phyloP scores from a whole-genome alignment of 2,797 vertebrate species.

The Anguilla megastoma region DNA sequence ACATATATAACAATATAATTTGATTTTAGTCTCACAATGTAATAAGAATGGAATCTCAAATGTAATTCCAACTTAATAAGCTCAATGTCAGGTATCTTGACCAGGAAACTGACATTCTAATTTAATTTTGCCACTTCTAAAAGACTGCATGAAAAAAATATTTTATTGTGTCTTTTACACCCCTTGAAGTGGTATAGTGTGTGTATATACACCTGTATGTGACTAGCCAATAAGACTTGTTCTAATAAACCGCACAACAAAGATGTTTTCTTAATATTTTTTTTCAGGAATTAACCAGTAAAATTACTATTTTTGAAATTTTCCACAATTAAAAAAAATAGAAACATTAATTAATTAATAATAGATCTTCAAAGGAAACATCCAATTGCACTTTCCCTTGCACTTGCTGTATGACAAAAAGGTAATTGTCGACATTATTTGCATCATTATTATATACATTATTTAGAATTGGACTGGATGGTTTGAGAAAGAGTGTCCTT shows the following conservation, averaged over 20 bases:
- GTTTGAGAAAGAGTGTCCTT: not conserved
- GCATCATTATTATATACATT: not conserved
- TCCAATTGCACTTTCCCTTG: not conserved
- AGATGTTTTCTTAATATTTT: not conserved
- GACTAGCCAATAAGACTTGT: not conserved
- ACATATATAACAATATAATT: not conserved
- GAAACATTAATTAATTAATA: no score
- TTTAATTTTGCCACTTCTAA: not conserved
- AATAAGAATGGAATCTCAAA: not conserved
- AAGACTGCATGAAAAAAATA: not conserved
- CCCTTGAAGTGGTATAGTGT: not conserved
- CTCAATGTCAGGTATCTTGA: not conserved
- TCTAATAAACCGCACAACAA: not conserved
- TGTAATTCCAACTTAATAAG: not conserved
- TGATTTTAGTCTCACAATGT: not conserved
- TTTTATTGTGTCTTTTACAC: not conserved
- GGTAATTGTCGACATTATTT: not conserved
- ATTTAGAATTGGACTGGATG: not conserved
- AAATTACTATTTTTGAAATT: no score
- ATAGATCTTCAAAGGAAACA: not conserved
- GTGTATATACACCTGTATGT: not conserved
- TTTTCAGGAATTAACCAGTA: not conserved
- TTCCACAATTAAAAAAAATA: no score
- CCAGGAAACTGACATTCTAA: not conserved
- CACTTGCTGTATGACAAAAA: not conserved